Conservation (phyloP, 37 sponge, comb jelly and placozoan species). For the Oopsacas minuta region DNA sequence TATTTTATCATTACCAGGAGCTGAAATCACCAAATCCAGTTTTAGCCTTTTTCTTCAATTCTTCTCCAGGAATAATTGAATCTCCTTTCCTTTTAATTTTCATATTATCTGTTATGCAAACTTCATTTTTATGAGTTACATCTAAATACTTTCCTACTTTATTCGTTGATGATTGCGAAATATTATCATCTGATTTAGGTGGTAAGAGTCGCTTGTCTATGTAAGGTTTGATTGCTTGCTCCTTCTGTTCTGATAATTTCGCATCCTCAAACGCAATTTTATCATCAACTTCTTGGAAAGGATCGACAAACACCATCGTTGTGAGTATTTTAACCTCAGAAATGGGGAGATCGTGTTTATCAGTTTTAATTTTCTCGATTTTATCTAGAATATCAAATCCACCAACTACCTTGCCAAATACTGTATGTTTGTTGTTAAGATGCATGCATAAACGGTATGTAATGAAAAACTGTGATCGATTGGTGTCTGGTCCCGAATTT, state of each 20-base stretch:
- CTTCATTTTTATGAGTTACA: neutral
- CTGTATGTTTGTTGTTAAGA: conserved; percentile 83
- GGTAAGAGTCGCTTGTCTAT: neutral
- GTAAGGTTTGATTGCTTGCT: neutral
- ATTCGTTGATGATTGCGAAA: neutral
- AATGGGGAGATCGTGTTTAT: conserved; percentile 62
- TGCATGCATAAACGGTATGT: conserved; percentile 80
- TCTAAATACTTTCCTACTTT: neutral
- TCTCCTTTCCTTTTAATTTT: neutral
- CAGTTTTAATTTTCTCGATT: conserved; percentile 70
- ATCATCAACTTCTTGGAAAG: conserved; percentile 65
- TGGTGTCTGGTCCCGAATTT: conserved; percentile 88
- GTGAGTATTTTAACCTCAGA: conserved; percentile 46
- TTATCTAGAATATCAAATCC: conserved; percentile 59
- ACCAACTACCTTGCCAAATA: conserved; percentile 78
- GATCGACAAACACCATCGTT: conserved; percentile 69
- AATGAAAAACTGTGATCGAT: conserved; percentile 95
- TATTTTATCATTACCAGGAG: conserved; percentile 22
- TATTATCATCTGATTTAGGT: neutral
- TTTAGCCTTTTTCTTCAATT: neutral
- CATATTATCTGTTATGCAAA: neutral
- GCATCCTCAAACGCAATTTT: conserved; percentile 28
- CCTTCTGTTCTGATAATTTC: neutral
- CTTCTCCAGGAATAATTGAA: neutral
- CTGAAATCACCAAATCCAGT: conserved; percentile 34